phyloP scores from a whole-genome alignment of 2,113 vertebrate genomes.

The Neomonachus schauinslandi region DNA sequence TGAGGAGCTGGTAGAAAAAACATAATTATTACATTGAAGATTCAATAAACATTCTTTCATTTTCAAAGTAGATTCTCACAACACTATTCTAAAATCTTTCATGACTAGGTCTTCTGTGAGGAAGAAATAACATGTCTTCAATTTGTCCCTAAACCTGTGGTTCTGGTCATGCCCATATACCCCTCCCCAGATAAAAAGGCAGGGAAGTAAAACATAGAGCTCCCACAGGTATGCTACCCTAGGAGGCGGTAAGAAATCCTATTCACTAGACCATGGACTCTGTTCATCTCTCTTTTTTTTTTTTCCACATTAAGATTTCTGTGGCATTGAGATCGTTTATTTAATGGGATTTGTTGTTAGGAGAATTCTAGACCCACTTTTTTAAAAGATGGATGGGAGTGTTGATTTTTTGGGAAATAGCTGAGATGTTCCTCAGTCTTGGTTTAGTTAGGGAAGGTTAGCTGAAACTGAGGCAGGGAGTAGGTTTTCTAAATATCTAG shows the following conservation, averaged over 20 bases:
- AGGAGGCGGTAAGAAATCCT: not conserved
- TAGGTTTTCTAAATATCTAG: not conserved
- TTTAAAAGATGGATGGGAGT: not conserved
- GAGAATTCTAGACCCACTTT: not conserved
- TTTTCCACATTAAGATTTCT: not conserved
- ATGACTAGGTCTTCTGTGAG: not conserved
- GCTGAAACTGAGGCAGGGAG: not conserved
- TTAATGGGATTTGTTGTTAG: not conserved
- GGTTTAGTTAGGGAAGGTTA: not conserved
- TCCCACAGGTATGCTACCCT: not conserved
- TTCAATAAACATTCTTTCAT: conserved; percentile 66
- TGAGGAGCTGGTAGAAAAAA: conserved; percentile 53
- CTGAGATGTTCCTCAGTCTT: not conserved
- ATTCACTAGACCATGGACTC: not conserved
- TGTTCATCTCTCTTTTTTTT: not conserved
- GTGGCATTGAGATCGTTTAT: not conserved
- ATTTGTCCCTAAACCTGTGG: not conserved
- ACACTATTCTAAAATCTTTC: not conserved
- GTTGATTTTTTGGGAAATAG: conserved; percentile 1
- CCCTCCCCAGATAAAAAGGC: not conserved
- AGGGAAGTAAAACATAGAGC: not conserved
- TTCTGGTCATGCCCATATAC: not conserved
- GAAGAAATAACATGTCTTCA: not conserved
- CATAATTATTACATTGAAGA: conserved; percentile 26
- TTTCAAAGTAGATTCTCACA: conserved; percentile 51